phyloP scores from a whole-genome alignment of 2,797 vertebrate genomes.

The Choloepus didactylus region DNA sequence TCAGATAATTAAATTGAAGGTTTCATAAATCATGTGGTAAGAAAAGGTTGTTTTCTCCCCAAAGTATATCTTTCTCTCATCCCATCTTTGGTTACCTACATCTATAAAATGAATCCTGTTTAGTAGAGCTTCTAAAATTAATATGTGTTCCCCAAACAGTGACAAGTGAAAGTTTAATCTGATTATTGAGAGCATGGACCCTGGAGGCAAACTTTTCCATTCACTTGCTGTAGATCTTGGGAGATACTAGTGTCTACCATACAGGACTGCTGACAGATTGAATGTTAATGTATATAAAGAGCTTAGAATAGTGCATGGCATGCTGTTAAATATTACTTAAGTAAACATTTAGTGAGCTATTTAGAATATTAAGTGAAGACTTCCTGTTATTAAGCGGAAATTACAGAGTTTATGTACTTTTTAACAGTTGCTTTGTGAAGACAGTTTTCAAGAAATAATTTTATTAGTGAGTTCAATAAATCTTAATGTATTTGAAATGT shows the following conservation, averaged over 20 bases:
- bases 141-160: not conserved
- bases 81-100: not conserved
- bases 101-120: not conserved
- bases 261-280: not conserved
- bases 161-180: not conserved
- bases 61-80: not conserved
- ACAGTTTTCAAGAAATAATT: not conserved
- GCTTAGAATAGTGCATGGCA: not conserved
- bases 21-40: slow-evolving; percentile 23
- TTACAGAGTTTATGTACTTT: not conserved
- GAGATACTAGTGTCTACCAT: not conserved
- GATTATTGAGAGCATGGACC: not conserved
- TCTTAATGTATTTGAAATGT: slow-evolving; percentile 8
- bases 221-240: not conserved
- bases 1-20: not conserved
- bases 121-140: not conserved
- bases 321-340: not conserved
- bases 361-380: not conserved
- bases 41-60: not conserved
- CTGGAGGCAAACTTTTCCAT: too few species aligned
- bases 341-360: not conserved
- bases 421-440: slow-evolving; percentile 24
- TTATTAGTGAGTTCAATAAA: slow-evolving; percentile 36
- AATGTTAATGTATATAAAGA: not conserved
- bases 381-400: slow-evolving; percentile 5